Evolutionary conservation across 1,140 invertebrate genomes (phyloP), one percentile per base, ranked within the genome.

Genomic region (Amphibalanus amphitrite): DNA sequence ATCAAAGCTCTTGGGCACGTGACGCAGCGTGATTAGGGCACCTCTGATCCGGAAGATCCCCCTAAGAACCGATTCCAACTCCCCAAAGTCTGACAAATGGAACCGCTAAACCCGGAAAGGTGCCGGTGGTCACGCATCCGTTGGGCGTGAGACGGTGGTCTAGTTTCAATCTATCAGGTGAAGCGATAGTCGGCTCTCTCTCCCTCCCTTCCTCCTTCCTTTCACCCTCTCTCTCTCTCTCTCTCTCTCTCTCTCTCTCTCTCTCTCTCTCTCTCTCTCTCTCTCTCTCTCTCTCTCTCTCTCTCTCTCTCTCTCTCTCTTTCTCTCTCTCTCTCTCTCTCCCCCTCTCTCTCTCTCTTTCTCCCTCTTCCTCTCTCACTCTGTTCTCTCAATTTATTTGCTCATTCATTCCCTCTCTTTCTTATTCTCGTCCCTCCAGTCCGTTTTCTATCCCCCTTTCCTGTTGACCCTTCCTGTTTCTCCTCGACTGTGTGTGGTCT

Each of bases 131-230:
- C 38, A 38, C 38, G 38, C 38, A 8, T 38, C 17, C 6, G 38
- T 6, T 38, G 38, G 38, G 6, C n/a, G n/a, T n/a, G n/a, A n/a
- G n/a, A n/a, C n/a, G n/a, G n/a, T n/a, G n/a, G n/a, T n/a, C n/a
- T n/a, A n/a, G n/a, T n/a, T n/a, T n/a, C n/a, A n/a, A n/a, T n/a
- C n/a, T n/a, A n/a, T n/a, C n/a, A n/a, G n/a, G n/a, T n/a, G n/a
- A n/a, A n/a, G n/a, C n/a, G n/a, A n/a, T n/a, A n/a, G n/a, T n/a
- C n/a, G n/a, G n/a, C n/a, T n/a, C n/a, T n/a, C n/a, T 38, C 59
- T 68, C 25, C 65, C 71, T 71, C 59, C 40, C 71, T 67, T 6
- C 64, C 38, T 26, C 69, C 71, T 67, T 64, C 69, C 59, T 71
- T 64, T 71, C 71, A 28, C 64, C 28, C 20, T 20, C 28, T 71